Conservation (phyloP, 1,140 invertebrate genomes). For the Helicoverpa armigera region DNA sequence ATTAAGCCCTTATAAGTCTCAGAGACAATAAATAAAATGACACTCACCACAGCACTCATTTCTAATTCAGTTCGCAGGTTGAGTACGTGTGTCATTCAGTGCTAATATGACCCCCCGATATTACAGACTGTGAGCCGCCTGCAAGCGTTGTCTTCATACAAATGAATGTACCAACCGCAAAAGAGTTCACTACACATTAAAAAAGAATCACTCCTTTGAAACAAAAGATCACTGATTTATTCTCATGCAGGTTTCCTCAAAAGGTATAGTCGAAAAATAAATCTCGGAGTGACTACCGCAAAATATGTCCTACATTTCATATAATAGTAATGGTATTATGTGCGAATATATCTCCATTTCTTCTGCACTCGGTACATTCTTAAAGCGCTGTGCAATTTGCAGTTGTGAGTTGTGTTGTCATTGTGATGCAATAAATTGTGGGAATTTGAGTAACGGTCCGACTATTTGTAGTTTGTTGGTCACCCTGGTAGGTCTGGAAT, state of each 20-base stretch:
- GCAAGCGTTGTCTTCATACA: conserved; percentile 50
- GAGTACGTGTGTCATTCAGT: conserved; percentile 58
- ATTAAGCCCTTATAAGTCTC: neutral
- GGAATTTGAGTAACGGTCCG: conserved; percentile 39
- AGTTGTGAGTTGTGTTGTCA: conserved; percentile 48
- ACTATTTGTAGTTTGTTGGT: conserved; percentile 28
- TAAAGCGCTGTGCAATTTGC: conserved; percentile 37
- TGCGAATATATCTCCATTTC: neutral
- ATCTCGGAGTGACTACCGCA: too few species aligned
- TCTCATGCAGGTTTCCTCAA: too few species aligned
- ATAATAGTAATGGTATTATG: neutral
- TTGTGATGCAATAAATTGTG: conserved; percentile 44
- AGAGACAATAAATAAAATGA: conserved; percentile 20
- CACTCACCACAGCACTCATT: conserved; percentile 20
- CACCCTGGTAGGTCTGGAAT: conserved; percentile 20
- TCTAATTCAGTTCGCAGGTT: conserved; percentile 57
- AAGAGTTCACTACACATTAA: neutral
- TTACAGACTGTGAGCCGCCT: conserved; percentile 55
- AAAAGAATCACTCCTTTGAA: neutral
- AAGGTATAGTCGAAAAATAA: too few species aligned
- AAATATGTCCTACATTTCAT: too few species aligned
- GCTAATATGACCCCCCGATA: conserved; percentile 55
- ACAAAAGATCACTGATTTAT: neutral
- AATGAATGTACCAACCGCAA: conserved; percentile 46
- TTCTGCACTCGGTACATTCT: conserved; percentile 31